phyloP scores from a whole-genome alignment of 2,797 vertebrate species.

The Poecilia gillii region DNA sequence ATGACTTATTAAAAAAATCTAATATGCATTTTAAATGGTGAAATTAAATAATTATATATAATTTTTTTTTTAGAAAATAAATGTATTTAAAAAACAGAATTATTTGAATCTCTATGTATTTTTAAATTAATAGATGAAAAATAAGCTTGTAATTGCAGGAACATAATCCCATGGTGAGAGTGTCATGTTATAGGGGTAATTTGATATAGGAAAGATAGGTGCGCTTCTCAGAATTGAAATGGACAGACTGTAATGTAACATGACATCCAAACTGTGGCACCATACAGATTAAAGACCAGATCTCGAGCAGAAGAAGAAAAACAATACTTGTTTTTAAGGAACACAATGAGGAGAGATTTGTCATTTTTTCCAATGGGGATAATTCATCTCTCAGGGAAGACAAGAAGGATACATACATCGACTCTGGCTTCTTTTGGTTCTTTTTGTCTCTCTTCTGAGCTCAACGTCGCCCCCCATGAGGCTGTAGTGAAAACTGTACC shows the following conservation, averaged over 20 bases:
- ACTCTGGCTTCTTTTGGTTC: not conserved
- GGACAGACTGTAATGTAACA: not conserved
- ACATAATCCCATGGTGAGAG: not conserved
- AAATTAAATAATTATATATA: not conserved
- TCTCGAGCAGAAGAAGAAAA: not conserved
- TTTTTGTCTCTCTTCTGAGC: not conserved
- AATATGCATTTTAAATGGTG: not conserved
- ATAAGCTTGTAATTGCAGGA: not conserved
- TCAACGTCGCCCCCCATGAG: not conserved
- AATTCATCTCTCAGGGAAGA: not conserved
- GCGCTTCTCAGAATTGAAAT: not conserved
- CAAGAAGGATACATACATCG: not conserved
- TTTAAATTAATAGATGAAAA: not conserved
- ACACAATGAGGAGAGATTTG: not conserved
- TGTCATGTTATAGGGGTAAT: not conserved
- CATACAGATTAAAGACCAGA: no score
- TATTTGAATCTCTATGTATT: not conserved
- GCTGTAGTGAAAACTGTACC: not conserved
- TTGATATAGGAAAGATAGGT: not conserved
- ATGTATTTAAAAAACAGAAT: not conserved
- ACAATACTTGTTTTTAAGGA: not conserved
- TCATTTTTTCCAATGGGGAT: not conserved
- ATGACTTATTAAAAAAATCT: not conserved
- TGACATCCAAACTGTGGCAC: not conserved
- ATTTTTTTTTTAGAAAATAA: not conserved